These are phyloP conservation scores for Ciconia maguari DNA, from an alignment of 2,113 vertebrate species.

Conservation along the genomic window DNA sequence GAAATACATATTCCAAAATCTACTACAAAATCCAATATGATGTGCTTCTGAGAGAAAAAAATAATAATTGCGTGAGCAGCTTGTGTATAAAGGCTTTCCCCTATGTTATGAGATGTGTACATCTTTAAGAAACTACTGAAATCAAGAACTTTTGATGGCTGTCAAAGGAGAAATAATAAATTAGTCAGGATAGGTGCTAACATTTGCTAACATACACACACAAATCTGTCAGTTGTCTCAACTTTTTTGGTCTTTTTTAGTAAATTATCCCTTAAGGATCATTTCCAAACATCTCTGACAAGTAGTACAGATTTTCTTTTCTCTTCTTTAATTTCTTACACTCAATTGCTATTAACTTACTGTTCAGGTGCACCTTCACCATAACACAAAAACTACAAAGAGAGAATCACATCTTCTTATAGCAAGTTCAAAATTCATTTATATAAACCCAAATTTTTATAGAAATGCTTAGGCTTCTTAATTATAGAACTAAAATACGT, in stretches of 20 bases:
- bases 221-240: not conserved
- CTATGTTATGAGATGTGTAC: not conserved
- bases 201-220: not conserved
- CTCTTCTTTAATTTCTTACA: not conserved
- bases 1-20: not conserved
- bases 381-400: not conserved
- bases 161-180: not conserved
- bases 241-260: not conserved
- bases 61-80: not conserved
- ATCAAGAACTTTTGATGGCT: not conserved
- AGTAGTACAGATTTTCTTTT: not conserved
- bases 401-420: not conserved
- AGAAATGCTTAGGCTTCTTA: not conserved
- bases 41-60: not conserved
- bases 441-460: not conserved
- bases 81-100: not conserved
- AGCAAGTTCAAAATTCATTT: not conserved
- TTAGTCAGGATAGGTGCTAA: not conserved
- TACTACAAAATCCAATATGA: not conserved
- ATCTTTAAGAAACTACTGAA: not conserved
- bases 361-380: not conserved
- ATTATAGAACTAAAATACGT: no score
- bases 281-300: not conserved
- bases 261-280: not conserved
- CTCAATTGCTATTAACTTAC: not conserved